Base-by-base conservation (phyloP, 2,113 vertebrate species). In the Corythornis cristatus region DNA sequence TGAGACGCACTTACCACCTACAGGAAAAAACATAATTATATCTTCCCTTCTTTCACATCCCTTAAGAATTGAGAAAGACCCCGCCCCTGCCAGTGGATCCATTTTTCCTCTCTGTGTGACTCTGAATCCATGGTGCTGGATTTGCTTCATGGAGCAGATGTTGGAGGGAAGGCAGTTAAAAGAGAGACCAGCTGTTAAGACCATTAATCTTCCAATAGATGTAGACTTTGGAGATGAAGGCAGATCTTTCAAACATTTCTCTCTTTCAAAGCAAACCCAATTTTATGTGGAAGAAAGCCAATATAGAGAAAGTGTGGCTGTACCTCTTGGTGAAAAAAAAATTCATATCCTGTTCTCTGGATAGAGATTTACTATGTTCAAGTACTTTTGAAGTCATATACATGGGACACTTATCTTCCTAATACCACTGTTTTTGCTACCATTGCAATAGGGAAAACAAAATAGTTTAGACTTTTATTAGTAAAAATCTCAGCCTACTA, bases 121-220 rank as follows among this genome's bases (percentile, higher is more conserved):
- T 56, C n/a, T 65, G 35, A 84, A 18, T 2, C 4, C 13, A 25
- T 0, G 0, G 28, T 16, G 2, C 20, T 62, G 56, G 12, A 35
- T 73, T 77, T 90, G 17, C 33, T 67, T 21, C 4, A 3, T 71
- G 31, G 26, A 68, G n/a, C 40, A 76, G 48, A 19, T 57, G 15
- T 71, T 72, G 54, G n/a, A 76, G 8, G 23, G 23, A 84, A 82
- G 29, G 74, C 1, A 2, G 45, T 70, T 37, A 75, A 84, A 81
- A 72, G 40, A 75, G 81, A 61, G 42, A 64, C 1, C 4, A 84
- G 22, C 23, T 53, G n/a, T n/a, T 88, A 29, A 58, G 15, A 73
- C 10, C 11, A 15, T 42, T 72, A 54, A 26, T 50, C 37, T 87
- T 89, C 45, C 37, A 66, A 9, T 6, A 91, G 48, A 9, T 58